Evolutionary conservation across 2,797 vertebrate species (phyloP), one percentile per base, ranked within the genome.

Genomic region (Salarias fasciatus): DNA sequence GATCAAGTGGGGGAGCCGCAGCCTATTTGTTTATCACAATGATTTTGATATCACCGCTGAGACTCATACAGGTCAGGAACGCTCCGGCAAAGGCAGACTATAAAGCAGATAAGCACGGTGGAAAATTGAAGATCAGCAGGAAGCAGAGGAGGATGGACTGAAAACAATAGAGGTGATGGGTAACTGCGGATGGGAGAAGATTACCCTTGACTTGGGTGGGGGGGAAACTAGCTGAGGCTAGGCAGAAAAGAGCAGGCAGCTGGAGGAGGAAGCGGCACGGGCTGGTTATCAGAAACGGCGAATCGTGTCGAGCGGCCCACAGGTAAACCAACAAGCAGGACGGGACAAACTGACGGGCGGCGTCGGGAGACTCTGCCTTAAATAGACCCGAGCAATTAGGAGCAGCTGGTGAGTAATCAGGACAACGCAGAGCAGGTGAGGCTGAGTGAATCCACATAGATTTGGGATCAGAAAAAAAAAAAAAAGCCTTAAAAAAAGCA

Each of bases 341-440:
- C 45, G 33, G n/a, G 31, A 83, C 63, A 50, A 40, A 46, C 56
- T 43, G 63, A 70, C 44, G 65, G 55, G 42, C 37, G 56, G 42
- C 15, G 31, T 35, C 30, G 13, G 6, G 62, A 60, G 60, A 66
- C 29, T 46, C 45, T 35, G 43, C 24, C 24, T 40, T 56, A 63
- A 72, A 70, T 60, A 52, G 53, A 46, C n/a, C 1, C 0, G 12
- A 63, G 43, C 44, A 73, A 63, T 78, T 58, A 53, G 41, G 53
- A 78, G 68, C 53, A 77, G 53, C 62, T 63, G 72, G 40, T 55
- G 57, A 63, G 62, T 53, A 56, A 66, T 66, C 56, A 54, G 64
- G 53, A 54, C 72, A 43, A 69, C 7, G 13, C 33, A 50, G 53
- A 49, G 14, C n/a, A 61, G 60, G 44, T 54, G 53, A 55, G 30